These are phyloP conservation scores for Tapirus indicus DNA, from an alignment of 2,797 vertebrate species.

Conservation along the genomic window DNA sequence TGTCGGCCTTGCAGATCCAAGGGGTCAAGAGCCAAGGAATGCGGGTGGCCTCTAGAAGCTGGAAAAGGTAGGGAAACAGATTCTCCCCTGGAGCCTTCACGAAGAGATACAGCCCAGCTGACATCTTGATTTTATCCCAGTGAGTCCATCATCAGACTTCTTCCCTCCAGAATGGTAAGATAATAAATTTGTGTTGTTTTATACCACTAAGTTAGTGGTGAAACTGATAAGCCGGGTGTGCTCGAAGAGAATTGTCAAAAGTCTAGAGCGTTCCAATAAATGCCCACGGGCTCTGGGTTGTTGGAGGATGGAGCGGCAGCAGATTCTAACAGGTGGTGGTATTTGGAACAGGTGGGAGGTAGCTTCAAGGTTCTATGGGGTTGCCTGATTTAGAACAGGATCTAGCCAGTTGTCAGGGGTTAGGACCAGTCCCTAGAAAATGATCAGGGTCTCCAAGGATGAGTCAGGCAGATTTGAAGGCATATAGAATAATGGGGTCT, in stretches of 20 bases:
- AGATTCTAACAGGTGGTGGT: no score
- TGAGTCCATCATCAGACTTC: neutral
- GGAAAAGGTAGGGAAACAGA: neutral
- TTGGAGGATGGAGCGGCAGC: rapidly evolving
- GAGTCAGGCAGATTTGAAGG: neutral
- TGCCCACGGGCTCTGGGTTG: neutral
- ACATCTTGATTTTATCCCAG: neutral
- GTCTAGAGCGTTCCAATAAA: no score
- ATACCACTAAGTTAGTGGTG: neutral
- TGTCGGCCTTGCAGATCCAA: neutral
- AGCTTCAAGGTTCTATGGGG: neutral
- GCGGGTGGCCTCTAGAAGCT: neutral
- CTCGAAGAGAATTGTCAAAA: neutral
- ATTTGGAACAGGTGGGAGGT: neutral
- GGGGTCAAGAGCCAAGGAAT: no score
- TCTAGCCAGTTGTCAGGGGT: neutral
- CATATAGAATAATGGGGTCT: neutral
- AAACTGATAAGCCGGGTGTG: neutral
- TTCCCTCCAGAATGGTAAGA: neutral
- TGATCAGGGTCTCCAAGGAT: neutral
- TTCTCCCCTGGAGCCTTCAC: neutral
- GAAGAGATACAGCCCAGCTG: neutral
- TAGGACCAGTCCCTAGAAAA: neutral
- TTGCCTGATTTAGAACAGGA: neutral
- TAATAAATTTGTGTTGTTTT: neutral